Evolutionary conservation across 92 coral and sea anemone genomes (phyloP).

Genomic region (Ricordea florida): DNA sequence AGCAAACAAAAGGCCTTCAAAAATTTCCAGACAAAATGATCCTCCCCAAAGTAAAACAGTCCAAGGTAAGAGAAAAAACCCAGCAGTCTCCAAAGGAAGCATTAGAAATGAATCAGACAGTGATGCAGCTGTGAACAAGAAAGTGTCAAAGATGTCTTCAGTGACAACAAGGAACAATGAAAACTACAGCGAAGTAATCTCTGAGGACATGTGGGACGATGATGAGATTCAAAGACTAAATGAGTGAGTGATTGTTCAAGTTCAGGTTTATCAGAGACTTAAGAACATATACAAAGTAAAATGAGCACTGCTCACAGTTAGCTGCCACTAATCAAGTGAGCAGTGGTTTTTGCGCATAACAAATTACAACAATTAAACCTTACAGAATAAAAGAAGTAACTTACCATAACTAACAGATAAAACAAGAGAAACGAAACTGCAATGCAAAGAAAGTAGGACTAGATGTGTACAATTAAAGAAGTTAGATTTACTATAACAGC

Average conservation of each 20-base stretch:
- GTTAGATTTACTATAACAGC: too few species aligned
- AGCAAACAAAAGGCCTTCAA: background rate
- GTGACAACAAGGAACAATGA: background rate
- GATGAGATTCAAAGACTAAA: constrained; percentile 63
- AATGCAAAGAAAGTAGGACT: too few species aligned
- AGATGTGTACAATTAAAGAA: too few species aligned
- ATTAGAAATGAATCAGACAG: background rate
- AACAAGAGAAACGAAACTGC: too few species aligned
- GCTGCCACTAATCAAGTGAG: background rate
- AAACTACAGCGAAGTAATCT: background rate
- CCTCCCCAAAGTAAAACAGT: background rate
- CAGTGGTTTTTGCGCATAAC: background rate
- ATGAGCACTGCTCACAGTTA: too few species aligned
- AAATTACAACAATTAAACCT: too few species aligned
- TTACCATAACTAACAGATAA: too few species aligned
- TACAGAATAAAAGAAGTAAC: too few species aligned
- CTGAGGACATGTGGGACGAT: constrained; percentile 48
- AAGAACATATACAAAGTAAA: too few species aligned
- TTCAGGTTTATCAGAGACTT: background rate
- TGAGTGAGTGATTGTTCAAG: constrained; percentile 41
- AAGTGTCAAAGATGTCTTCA: background rate
- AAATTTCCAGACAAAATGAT: background rate
- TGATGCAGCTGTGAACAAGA: background rate
- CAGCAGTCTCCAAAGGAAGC: background rate
- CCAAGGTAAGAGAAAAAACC: background rate